Conservation (phyloP, 23 tunicate genomes). For the Corella eumyota region DNA sequence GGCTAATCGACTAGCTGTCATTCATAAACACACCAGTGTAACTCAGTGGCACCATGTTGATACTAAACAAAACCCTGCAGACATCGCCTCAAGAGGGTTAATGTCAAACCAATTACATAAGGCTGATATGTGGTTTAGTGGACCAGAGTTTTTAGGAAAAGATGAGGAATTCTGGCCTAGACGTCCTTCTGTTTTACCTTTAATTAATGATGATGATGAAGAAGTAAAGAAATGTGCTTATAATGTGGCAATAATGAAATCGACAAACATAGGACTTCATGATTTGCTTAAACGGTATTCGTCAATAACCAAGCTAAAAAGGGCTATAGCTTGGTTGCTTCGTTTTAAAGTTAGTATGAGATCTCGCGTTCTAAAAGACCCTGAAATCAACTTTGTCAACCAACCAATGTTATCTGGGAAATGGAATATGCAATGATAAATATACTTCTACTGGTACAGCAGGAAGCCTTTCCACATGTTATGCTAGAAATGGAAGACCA, state of each 20-base stretch:
- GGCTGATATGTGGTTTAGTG: neutral
- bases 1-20: conserved; percentile 21
- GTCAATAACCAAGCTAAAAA: neutral
- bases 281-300: neutral
- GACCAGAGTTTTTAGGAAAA: neutral
- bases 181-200: neutral
- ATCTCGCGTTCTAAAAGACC: no score
- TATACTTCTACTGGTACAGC: no score
- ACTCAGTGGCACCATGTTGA: conserved; percentile 16
- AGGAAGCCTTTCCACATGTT: no score
- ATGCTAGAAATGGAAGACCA: no score
- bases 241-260: neutral
- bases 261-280: neutral
- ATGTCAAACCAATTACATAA: neutral
- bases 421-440: conserved; percentile 4
- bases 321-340: neutral
- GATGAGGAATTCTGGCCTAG: neutral
- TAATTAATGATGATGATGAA: neutral
- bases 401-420: neutral
- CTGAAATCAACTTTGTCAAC: no score
- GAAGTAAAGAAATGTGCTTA: neutral
- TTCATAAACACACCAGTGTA: neutral
- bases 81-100: neutral
- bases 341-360: neutral
- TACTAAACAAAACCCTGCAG: conserved; percentile 6